Base-by-base conservation (phyloP, 2,888 invertebrate genomes). In the Epistrophella euchroma region DNA sequence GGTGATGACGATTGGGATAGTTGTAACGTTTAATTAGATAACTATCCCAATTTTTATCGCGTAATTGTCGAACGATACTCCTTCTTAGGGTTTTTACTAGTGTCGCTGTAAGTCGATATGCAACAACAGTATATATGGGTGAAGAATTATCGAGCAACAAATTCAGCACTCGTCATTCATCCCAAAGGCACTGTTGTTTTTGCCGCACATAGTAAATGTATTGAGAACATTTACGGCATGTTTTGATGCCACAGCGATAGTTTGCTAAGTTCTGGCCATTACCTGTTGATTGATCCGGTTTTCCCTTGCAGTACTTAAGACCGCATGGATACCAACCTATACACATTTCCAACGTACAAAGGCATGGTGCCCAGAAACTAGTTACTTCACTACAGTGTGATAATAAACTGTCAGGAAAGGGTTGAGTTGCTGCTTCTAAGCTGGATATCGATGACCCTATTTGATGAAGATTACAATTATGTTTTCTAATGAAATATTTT, bases 261-360 rank as follows among this genome's bases (percentile, higher is more conserved):
- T 95, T 94, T 93, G 95, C 91, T 74, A 88, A 82, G 71, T 94
- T 95, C 88, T 94, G 94, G 60, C 92, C 92, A 88, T 92, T 92
- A 66, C 93, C 88, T 52, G 80, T 86, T 25, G 87, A 83, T 78
- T 89, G 89, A 88, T 94, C 94, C 56, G 95, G 95, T 91, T 96
- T 96, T 56, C 96, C 96, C 90, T 97, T 97, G 93, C 98, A 98
- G 93, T 98, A 98, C 91, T 98, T 98, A 55, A 98, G 94, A 25
- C 97, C 98, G 92, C 98, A 98, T 0, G 98, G 98, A 92, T 98
- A 98, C 98, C 98, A 98, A 72, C 97, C 97, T 71, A 98, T 96
- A 92, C 98, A 98, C 87, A 96, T 95, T 93, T 98, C 97, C 89
- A 98, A 93, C 74, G 96, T 96, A 91, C 98, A 98, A 71, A 96